Conservation (phyloP, 1,140 invertebrate genomes). For the Daktulosphaira vitifoliae region DNA sequence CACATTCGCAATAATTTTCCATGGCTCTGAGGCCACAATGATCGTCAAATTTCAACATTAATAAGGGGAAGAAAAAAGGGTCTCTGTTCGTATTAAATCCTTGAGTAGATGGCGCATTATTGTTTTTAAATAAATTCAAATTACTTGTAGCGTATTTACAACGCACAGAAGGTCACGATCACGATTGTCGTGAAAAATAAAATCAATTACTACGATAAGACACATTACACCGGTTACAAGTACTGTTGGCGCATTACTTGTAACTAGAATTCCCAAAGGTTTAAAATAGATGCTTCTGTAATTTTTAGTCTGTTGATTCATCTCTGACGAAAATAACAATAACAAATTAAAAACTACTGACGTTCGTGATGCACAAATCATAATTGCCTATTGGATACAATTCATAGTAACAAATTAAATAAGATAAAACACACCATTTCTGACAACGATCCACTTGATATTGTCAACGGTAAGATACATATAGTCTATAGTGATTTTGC, state of each 20-base stretch:
- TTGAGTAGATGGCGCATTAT: background rate
- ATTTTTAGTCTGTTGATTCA: too few relatives aligned
- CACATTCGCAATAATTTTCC: too few relatives aligned
- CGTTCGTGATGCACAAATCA: background rate
- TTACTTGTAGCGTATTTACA: background rate
- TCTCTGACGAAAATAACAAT: too few relatives aligned
- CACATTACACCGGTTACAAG: too few relatives aligned
- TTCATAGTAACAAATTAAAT: slow-evolving; percentile 9
- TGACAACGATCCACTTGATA: slow-evolving; percentile 16
- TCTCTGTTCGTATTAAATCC: background rate
- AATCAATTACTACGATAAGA: slow-evolving; percentile 9
- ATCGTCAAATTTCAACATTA: background rate
- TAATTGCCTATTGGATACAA: background rate
- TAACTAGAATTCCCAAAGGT: too few relatives aligned
- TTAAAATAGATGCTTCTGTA: too few relatives aligned
- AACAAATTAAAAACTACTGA: too few relatives aligned
- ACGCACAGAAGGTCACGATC: slow-evolving; percentile 17
- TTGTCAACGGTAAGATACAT: background rate
- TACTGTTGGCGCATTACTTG: too few relatives aligned
- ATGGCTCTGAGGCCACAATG: too few relatives aligned
- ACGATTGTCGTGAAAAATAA: slow-evolving; percentile 25
- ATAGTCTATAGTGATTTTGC: slow-evolving; percentile 16
- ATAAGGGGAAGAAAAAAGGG: background rate
- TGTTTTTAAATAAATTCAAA: slow-evolving; percentile 16
- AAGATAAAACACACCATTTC: background rate